Evolutionary conservation across 2,113 vertebrate species (phyloP).

Genomic region (Malaclemys terrapin): DNA sequence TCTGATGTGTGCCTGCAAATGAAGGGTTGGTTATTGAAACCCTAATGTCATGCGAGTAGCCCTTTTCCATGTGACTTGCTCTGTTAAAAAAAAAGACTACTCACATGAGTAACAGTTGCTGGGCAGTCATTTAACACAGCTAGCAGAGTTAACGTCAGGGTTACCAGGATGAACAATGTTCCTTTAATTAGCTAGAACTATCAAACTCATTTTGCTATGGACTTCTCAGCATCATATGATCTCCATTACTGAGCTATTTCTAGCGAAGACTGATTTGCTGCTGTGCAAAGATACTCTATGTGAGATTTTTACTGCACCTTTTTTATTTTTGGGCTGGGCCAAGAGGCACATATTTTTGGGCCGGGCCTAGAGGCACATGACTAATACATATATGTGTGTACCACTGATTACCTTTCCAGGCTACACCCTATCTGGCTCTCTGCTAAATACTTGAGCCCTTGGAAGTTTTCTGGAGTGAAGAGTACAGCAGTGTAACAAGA

Average conservation of each 20-base stretch:
- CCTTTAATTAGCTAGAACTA: conserved; percentile 25
- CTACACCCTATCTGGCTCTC: neutral
- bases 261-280: neutral
- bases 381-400: conserved; percentile 50
- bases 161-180: neutral
- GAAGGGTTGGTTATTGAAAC: neutral
- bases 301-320: conserved; percentile 1
- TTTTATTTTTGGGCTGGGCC: neutral
- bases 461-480: conserved; percentile 7
- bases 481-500: neutral
- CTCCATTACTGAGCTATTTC: neutral
- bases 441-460: conserved; percentile 12
- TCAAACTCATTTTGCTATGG: neutral
- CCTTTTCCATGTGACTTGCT: neutral
- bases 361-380: conserved; percentile 39
- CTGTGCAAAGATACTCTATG: neutral
- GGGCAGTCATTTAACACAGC: neutral
- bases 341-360: conserved; percentile 42
- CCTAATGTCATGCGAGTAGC: neutral
- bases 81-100: neutral
- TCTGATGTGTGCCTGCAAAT: neutral
- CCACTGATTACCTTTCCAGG: conserved; percentile 52
- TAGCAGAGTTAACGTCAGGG: conserved; percentile 26
- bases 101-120: neutral
- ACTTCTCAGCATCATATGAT: conserved; percentile 1